A percentile compares a stretch with the other conserved stretches of the same genome.
phyloP scores from a whole-genome alignment of 2,113 vertebrate species.

The Irena cyanogastra region DNA sequence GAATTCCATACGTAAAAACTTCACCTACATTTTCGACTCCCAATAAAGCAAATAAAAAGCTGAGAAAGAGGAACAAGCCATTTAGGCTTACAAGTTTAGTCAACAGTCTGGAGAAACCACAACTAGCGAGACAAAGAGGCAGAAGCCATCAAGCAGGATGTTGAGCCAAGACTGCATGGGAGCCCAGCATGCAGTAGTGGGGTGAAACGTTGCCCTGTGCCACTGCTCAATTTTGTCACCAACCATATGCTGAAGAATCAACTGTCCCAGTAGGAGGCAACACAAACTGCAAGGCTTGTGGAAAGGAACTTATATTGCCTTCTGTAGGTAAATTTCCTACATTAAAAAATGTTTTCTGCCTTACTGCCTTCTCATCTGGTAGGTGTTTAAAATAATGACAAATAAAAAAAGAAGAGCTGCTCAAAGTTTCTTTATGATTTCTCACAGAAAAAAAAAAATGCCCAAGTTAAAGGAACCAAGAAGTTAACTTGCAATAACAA shows the following conservation, averaged over 20 bases:
- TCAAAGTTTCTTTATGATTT: background rate
- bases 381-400: background rate
- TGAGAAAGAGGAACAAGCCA: background rate
- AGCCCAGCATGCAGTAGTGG: background rate
- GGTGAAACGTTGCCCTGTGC: background rate
- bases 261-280: background rate
- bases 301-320: background rate
- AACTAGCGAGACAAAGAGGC: background rate
- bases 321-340: background rate
- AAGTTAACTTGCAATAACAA: background rate
- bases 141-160: background rate
- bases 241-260: no score
- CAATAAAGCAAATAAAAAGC: background rate
- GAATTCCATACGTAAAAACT: background rate
- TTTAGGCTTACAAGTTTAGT: background rate
- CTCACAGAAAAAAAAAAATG: background rate
- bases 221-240: background rate
- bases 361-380: background rate
- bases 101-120: background rate
- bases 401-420: background rate
- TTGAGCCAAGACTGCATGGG: background rate
- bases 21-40: background rate
- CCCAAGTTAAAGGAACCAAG: background rate
- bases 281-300: background rate
- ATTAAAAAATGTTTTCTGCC: background rate